phyloP scores from a whole-genome alignment of 2,888 invertebrate species.

The Agrilus cyanescens region DNA sequence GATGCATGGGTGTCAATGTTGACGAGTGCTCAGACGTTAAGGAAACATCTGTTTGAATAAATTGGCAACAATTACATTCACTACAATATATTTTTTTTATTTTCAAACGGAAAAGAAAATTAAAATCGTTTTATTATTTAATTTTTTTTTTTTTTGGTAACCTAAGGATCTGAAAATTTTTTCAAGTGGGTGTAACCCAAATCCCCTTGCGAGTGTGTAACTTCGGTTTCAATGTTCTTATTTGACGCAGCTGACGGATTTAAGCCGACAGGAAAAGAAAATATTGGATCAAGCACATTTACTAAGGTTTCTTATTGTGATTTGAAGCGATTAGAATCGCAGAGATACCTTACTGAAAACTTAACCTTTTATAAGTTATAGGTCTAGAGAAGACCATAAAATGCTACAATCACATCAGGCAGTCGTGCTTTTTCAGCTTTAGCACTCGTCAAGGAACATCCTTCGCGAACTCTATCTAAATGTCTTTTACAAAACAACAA shows the following conservation, averaged over 20 bases:
- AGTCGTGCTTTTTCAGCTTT: slow-evolving; percentile 1
- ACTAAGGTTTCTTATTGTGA: slow-evolving; percentile 23
- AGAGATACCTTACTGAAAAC: slow-evolving; percentile 26
- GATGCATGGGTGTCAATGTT: slow-evolving; percentile 98
- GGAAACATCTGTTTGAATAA: slow-evolving; percentile 41
- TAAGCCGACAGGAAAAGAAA: background rate
- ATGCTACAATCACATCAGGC: slow-evolving; percentile 3
- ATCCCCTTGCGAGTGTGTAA: no score
- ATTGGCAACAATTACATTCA: no score
- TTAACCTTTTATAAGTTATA: slow-evolving; percentile 24
- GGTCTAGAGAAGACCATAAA: slow-evolving; percentile 25
- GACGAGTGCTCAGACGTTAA: slow-evolving; percentile 86
- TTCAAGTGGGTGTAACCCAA: no score
- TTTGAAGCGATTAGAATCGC: slow-evolving; percentile 11
- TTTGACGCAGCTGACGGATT: no score
- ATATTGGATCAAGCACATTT: slow-evolving; percentile 6
- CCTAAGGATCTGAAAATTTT: no score
- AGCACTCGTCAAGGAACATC: slow-evolving; percentile 3
- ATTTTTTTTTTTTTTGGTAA: no score
- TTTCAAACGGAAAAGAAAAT: no score
- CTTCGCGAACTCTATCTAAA: background rate
- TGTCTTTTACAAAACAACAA: slow-evolving; percentile 1
- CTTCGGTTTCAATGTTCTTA: no score
- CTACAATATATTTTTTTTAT: no score
- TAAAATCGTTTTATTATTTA: no score